These are phyloP conservation scores for Crotalus viridis DNA, from an alignment of 2,113 vertebrate genomes.

Conservation along the genomic window DNA sequence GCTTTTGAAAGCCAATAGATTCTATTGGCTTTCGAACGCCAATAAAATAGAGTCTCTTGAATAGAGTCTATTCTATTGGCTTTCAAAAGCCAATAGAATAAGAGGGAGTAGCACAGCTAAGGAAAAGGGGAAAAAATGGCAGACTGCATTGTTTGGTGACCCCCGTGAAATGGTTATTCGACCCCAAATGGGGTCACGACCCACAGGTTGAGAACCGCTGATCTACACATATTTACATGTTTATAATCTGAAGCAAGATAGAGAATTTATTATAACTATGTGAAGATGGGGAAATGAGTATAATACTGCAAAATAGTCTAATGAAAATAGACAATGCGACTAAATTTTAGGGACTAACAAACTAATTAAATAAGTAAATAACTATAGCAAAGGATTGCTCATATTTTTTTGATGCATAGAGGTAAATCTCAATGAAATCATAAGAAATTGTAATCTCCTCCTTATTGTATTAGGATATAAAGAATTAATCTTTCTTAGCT, in stretches of 20 bases:
- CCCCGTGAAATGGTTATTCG: no score
- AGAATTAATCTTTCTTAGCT: neutral
- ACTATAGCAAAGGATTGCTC: neutral
- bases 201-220: no score
- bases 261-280: neutral
- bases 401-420: neutral
- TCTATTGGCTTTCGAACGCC: no score
- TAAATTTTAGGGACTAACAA: neutral
- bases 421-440: neutral
- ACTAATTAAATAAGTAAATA: neutral
- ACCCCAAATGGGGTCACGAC: no score
- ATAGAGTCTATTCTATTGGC: no score
- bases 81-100: no score
- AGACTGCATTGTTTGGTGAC: no score
- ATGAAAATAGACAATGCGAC: neutral
- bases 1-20: no score
- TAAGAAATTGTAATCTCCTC: neutral
- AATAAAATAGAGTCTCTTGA: no score
- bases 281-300: neutral
- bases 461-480: neutral
- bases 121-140: no score
- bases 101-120: no score
- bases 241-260: neutral
- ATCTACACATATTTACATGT: neutral
- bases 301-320: neutral